A percentile compares a stretch with the other conserved stretches of the same genome.
These are phyloP conservation scores for Steatocranus sp. DNA, from an alignment of 2,797 vertebrate species.

Conservation along the genomic window DNA sequence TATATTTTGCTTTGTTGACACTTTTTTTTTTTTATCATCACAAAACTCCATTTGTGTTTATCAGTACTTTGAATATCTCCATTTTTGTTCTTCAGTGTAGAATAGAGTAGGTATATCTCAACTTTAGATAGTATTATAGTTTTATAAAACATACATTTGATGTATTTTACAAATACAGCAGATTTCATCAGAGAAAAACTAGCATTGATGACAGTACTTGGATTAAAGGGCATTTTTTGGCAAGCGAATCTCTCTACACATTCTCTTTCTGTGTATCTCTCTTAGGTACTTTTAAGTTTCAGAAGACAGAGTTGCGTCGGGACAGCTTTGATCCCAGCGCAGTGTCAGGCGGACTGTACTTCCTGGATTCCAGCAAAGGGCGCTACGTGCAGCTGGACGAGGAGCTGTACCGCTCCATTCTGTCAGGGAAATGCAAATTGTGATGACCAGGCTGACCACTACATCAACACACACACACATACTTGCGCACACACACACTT, in stretches of 20 bases:
- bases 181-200: not conserved
- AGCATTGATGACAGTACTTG: not conserved
- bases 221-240: not conserved
- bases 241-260: not conserved
- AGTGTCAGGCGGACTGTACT: constrained; percentile 87
- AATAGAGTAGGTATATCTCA: not conserved
- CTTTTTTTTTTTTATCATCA: not conserved
- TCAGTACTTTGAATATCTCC: not conserved
- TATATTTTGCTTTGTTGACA: not conserved
- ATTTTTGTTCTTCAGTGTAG: not conserved
- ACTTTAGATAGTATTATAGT: not conserved
- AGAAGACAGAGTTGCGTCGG: constrained; percentile 89
- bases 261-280: not conserved
- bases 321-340: constrained; percentile 81
- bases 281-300: constrained; percentile 95
- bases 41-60: not conserved
- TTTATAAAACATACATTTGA: not conserved
- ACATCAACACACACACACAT: constrained; percentile 2
- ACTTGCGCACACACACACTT: not conserved
- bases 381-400: constrained; percentile 78
- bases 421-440: constrained; percentile 88
- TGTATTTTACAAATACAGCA: not conserved
- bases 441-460: constrained; percentile 63
- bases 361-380: constrained; percentile 87
- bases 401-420: constrained; percentile 79